These are phyloP conservation scores for Nemopilema nomurai DNA, from an alignment of 30 jellyfish, hydroid and myxozoan species.

Conservation along the genomic window DNA sequence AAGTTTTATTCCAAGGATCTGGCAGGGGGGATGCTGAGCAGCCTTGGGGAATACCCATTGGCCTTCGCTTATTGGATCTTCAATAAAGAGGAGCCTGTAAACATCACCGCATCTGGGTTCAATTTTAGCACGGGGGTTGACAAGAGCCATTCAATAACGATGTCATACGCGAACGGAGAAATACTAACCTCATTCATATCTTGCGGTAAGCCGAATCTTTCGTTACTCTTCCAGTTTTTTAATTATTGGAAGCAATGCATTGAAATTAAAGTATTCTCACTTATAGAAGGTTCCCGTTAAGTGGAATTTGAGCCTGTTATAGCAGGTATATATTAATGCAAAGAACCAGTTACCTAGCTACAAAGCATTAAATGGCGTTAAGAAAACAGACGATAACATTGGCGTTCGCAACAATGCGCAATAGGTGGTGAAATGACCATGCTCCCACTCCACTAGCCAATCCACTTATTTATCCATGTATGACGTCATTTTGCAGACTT, in stretches of 20 bases:
- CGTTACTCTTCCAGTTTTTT: neutral
- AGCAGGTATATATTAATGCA: too few species aligned
- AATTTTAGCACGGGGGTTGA: slow-evolving; percentile 63
- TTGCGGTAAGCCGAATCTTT: slow-evolving; percentile 43
- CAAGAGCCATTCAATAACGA: slow-evolving; percentile 41
- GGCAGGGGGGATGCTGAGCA: slow-evolving; percentile 71
- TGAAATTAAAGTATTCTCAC: too few species aligned
- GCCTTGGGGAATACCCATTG: slow-evolving; percentile 67
- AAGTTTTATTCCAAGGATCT: slow-evolving; percentile 35
- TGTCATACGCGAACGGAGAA: slow-evolving; percentile 40
- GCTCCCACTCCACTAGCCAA: neutral
- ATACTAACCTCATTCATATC: slow-evolving; percentile 49
- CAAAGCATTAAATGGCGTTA: too few species aligned
- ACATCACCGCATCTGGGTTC: slow-evolving; percentile 55
- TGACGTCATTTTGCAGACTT: slow-evolving; percentile 22
- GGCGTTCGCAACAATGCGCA: too few species aligned
- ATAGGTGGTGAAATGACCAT: too few species aligned
- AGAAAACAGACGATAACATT: too few species aligned
- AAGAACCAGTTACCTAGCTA: too few species aligned
- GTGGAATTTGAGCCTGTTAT: too few species aligned
- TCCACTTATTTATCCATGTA: neutral
- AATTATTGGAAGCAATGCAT: too few species aligned
- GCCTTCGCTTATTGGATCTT: slow-evolving; percentile 52
- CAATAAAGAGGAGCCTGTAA: slow-evolving; percentile 49
- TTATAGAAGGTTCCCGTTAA: too few species aligned